A percentile compares a stretch with the other conserved stretches of the same genome.
phyloP scores from a whole-genome alignment of 1,140 invertebrate species.

The Bombus confusus region DNA sequence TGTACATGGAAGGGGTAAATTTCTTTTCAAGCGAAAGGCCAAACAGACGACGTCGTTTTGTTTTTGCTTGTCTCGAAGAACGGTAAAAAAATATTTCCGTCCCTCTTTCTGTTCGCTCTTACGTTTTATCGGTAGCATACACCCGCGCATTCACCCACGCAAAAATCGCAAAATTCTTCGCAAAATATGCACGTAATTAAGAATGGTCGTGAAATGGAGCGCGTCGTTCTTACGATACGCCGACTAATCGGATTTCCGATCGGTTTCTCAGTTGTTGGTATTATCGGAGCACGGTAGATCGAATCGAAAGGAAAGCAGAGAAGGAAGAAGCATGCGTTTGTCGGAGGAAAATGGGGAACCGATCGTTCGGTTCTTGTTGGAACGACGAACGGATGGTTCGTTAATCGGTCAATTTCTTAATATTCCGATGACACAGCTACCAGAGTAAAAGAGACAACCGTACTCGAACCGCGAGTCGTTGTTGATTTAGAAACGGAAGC shows the following conservation, averaged over 20 bases:
- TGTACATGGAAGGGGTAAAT: not conserved
- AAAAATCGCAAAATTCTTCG: conserved; percentile 69
- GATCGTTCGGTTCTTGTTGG: conserved; percentile 9
- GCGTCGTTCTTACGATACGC: not conserved
- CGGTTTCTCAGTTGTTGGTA: conserved; percentile 10
- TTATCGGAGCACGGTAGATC: conserved; percentile 6
- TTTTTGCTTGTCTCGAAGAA: not conserved
- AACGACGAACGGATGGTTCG: conserved; percentile 35
- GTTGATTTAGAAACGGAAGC: conserved; percentile 13
- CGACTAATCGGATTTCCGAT: conserved; percentile 12
- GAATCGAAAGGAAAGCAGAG: conserved; percentile 35
- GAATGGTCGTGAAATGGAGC: conserved; percentile 17
- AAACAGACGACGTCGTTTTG: not conserved
- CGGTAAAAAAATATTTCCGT: conserved; percentile 24
- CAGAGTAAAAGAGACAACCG: conserved; percentile 21
- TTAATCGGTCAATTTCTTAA: conserved; percentile 42
- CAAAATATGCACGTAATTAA: conserved; percentile 56
- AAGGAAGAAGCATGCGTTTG: conserved; percentile 45
- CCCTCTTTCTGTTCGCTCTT: conserved; percentile 25
- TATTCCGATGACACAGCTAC: conserved; percentile 39
- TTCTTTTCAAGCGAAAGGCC: conserved; percentile 3
- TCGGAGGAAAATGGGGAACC: not conserved
- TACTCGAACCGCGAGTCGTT: conserved; percentile 33
- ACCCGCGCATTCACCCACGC: conserved; percentile 65
- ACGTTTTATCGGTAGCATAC: conserved; percentile 59